These are phyloP conservation scores for Sacculina carcini DNA, from an alignment of 2,888 invertebrate species.

Conservation along the genomic window DNA sequence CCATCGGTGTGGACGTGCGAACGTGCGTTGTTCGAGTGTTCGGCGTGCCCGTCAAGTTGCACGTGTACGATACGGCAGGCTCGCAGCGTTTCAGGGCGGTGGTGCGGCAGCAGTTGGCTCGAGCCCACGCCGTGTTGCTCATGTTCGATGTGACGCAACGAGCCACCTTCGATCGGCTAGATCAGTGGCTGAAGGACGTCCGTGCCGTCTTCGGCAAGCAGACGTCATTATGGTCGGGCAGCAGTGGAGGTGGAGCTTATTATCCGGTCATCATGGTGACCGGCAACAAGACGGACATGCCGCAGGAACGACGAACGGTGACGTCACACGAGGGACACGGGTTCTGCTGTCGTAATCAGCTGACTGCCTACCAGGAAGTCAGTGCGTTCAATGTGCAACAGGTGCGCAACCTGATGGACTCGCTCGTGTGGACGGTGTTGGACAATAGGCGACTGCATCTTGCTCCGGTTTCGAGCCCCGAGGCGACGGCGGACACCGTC, in stretches of 20 bases:
- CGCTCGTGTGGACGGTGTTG: no score
- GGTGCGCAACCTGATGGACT: no score
- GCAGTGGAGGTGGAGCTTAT: no score
- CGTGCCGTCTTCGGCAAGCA: neutral
- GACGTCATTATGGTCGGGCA: no score
- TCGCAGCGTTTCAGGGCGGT: neutral
- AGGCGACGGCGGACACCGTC: no score
- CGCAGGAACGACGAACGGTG: neutral
- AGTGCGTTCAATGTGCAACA: neutral
- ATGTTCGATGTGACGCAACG: slow-evolving; percentile 1
- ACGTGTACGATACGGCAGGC: neutral
- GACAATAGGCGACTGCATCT: no score
- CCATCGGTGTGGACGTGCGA: slow-evolving; percentile 1
- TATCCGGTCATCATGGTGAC: neutral
- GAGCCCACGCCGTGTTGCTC: neutral
- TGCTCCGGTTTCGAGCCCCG: no score
- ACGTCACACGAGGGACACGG: neutral
- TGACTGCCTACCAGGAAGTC: neutral
- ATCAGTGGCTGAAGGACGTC: neutral
- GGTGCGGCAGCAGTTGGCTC: neutral
- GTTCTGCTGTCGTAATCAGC: neutral
- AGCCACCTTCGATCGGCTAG: neutral
- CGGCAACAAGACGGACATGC: neutral
- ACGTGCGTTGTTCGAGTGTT: neutral
- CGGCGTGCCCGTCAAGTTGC: neutral